Evolutionary conservation across 2,797 vertebrate genomes (phyloP), one percentile per base, ranked within the genome.

Genomic region (Fistularia commersonii): DNA sequence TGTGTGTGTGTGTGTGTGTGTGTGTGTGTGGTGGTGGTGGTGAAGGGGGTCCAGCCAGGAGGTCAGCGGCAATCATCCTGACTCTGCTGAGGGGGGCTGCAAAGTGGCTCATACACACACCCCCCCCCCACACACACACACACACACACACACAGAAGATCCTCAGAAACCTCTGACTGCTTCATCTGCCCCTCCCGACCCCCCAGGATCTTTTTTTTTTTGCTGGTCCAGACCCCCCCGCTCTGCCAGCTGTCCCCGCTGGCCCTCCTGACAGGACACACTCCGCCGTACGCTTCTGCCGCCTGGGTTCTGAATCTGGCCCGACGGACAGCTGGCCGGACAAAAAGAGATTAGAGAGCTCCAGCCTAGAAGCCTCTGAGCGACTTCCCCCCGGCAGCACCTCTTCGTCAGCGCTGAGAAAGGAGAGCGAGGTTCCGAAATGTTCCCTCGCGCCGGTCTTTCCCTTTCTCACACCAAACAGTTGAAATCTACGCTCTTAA

Each of bases 21-120:
- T n/a, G n/a, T n/a, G n/a, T n/a, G n/a, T n/a, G n/a, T n/a, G n/a
- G n/a, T n/a, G n/a, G n/a, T 76, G 76, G 72, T 54, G 64, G 74
- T 77, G 78, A 82, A 76, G 78, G 81, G 45, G 45, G 76, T 80
- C 82, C 81, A 81, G 65, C 51, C 77, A 10, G 72, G 76, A 77
- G 87, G 87, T 88, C 86, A 85, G 68, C 86, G 82, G 78, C 86
- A 88, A 85, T 88, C 83, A 84, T 82, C 52, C 79, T 64, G 38
- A 46, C 70, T 56, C 38, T 69, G 35, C 71, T 60, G 59, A 77
- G 73, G 76, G 76, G 48, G 69, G n/a, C n/a, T n/a, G n/a, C n/a
- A n/a, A 12, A 12, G 31, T 2, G 10, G n/a, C n/a, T n/a, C n/a
- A n/a, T n/a, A n/a, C 45, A 36, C 45, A 36, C 11, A 33, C 23